Conservation (phyloP, 2,888 invertebrate species). For the Alviniconcha strummeri region DNA sequence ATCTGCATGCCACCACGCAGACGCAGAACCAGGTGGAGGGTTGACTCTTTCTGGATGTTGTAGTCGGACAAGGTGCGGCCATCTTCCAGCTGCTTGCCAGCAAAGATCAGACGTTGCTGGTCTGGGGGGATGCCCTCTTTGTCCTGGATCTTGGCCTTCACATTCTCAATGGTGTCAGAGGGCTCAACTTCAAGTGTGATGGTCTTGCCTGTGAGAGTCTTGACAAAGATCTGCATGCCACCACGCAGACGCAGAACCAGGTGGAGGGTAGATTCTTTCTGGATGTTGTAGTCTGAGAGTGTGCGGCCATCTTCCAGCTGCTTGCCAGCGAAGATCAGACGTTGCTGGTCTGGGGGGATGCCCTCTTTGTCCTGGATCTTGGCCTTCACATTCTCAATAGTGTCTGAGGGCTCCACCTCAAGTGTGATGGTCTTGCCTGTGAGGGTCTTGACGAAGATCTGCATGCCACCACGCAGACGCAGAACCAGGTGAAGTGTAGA, state of each 20-base stretch:
- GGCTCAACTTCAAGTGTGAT: constrained; percentile 38
- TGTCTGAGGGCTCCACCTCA: constrained; percentile 37
- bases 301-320: constrained; percentile 96
- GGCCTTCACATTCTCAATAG: constrained; percentile 77
- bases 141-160: constrained; percentile 75
- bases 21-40: constrained; percentile 82
- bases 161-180: constrained; percentile 69
- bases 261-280: constrained; percentile 95
- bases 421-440: constrained; percentile 39
- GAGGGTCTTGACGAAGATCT: constrained; percentile 51
- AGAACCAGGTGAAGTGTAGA: constrained; percentile 89
- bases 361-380: constrained; percentile 40
- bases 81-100: constrained; percentile 86
- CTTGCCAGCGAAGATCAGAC: constrained; percentile 39
- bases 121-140: constrained; percentile 51
- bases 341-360: constrained; percentile 38
- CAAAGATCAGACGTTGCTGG: constrained; percentile 38
- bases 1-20: constrained; percentile 84
- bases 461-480: constrained; percentile 25
- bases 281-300: constrained; percentile 80
- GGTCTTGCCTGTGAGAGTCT: constrained; percentile 37
- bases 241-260: constrained; percentile 85
- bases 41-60: constrained; percentile 88
- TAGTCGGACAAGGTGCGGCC: constrained; percentile 87
- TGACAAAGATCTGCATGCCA: constrained; percentile 93